Evolutionary conservation across 2,797 vertebrate genomes (phyloP).

Genomic region (Myotis findleyi): DNA sequence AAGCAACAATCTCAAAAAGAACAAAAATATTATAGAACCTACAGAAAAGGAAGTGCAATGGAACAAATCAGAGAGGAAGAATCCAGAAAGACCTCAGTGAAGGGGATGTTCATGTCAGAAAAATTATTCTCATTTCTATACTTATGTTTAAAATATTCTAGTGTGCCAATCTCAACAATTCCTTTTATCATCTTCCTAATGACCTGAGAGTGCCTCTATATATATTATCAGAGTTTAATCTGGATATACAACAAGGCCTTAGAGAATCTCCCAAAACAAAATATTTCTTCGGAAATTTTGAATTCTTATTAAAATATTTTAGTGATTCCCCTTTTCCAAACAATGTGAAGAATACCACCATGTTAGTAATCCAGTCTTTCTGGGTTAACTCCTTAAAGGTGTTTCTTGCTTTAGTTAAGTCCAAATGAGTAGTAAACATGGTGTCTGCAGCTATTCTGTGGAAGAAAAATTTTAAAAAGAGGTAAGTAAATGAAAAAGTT

Average conservation of each 20-base stretch:
- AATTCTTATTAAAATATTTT: constrained; percentile 12
- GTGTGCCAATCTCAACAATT: constrained; percentile 10
- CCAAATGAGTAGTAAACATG: constrained; percentile 49
- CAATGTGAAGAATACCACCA: constrained; percentile 65
- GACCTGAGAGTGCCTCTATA: no score
- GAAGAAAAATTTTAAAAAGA: neutral
- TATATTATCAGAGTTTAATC: no score
- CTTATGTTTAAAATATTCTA: neutral
- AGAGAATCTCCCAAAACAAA: neutral
- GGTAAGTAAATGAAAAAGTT: neutral
- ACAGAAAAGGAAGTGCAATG: neutral
- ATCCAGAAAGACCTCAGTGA: neutral
- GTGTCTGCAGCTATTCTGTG: constrained; percentile 50
- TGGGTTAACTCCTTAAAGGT: constrained; percentile 74
- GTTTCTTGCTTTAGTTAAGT: constrained; percentile 76
- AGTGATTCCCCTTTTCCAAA: constrained; percentile 30
- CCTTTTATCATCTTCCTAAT: neutral
- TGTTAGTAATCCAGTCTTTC: constrained; percentile 78
- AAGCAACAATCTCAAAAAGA: neutral
- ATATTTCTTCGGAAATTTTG: constrained; percentile 31
- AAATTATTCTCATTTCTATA: neutral
- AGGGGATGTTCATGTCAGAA: neutral
- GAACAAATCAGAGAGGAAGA: neutral
- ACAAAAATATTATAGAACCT: neutral
- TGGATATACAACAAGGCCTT: neutral